Evolutionary conservation across 2,888 invertebrate species (phyloP).

Genomic region (Entomobrya proxima): DNA sequence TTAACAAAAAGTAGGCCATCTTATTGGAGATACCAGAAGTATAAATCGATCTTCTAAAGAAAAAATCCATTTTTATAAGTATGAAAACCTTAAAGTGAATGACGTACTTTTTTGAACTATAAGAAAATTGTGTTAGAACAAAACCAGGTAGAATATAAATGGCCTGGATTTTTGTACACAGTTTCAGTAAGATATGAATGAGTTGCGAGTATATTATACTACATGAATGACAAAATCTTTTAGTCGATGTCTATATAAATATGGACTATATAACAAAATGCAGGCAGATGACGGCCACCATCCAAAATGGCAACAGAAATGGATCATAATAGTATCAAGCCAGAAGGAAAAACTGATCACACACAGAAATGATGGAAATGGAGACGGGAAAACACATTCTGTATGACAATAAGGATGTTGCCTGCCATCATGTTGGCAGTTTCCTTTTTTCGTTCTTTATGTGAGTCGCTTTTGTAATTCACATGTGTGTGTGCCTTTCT

Average conservation of each 20-base stretch:
- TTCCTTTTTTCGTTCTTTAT: no score
- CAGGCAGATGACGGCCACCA: no score
- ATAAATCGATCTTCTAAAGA: not conserved
- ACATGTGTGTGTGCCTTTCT: not conserved
- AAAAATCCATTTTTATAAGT: not conserved
- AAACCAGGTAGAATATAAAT: not conserved
- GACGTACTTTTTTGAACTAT: not conserved
- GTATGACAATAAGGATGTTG: constrained; percentile 16
- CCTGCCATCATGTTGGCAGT: not conserved
- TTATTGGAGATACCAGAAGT: not conserved
- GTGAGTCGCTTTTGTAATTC: not conserved
- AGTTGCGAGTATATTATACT: no score
- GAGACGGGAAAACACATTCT: constrained; percentile 28
- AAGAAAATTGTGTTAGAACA: not conserved
- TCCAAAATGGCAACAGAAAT: no score
- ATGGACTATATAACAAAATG: no score
- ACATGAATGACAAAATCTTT: no score
- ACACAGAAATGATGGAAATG: constrained; percentile 44
- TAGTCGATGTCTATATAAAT: no score
- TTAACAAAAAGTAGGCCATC: not conserved
- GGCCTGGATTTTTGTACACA: constrained; percentile 1
- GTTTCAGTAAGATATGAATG: not conserved
- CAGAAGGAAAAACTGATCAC: no score
- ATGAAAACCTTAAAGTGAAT: not conserved
- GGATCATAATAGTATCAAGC: no score